phyloP scores from a whole-genome alignment of 2,797 vertebrate species.

The Gymnocypris eckloni region DNA sequence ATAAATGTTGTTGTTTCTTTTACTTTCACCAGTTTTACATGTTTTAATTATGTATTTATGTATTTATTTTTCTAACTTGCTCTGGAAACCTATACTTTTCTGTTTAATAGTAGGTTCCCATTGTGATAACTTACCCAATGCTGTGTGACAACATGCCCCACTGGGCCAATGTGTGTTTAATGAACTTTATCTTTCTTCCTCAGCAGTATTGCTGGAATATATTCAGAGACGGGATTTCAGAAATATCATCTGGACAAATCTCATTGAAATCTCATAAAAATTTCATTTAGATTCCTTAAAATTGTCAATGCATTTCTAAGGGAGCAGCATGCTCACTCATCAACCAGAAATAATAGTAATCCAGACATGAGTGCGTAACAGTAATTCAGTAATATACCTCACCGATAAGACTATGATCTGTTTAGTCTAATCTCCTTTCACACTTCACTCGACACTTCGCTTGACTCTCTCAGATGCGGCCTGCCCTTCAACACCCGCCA shows the following conservation, averaged over 20 bases:
- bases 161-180: neutral
- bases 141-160: neutral
- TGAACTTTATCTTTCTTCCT: neutral
- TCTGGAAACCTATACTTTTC: neutral
- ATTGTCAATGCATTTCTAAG: neutral
- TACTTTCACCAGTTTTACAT: neutral
- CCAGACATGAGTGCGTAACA: neutral
- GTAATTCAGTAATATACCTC: conserved; percentile 24
- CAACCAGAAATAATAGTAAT: conserved; percentile 17
- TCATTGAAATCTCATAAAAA: neutral
- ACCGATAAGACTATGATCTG: conserved; percentile 20
- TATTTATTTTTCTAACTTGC: neutral
- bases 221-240: neutral
- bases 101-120: neutral
- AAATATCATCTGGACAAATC: neutral
- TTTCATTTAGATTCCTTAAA: neutral
- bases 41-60: neutral
- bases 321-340: conserved; percentile 7
- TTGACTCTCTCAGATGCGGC: conserved; percentile 24
- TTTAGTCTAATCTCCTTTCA: conserved; percentile 48
- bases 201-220: neutral
- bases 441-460: conserved; percentile 33
- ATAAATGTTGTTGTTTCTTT: neutral
- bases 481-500: conserved; percentile 26
- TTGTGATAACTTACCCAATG: neutral